Conservation (phyloP, 1,140 invertebrate genomes). For the Drosophila nikananu region DNA sequence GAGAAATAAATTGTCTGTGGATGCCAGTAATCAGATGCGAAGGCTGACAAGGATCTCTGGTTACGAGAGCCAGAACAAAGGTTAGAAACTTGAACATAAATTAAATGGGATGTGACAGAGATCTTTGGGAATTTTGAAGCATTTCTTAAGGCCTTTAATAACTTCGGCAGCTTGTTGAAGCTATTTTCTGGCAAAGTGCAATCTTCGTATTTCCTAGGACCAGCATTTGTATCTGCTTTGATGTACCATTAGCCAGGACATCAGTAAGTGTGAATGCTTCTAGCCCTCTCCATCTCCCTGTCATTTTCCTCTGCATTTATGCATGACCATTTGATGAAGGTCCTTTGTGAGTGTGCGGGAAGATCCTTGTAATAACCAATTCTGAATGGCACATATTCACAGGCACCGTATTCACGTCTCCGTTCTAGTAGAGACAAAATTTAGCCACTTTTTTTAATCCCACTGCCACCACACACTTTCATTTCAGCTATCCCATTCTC, state of each 20-base stretch:
- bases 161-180: not conserved
- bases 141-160: not conserved
- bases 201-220: not conserved
- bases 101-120: not conserved
- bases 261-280: constrained; percentile 23
- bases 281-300: not conserved
- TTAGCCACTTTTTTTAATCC: constrained; percentile 68
- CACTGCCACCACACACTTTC: constrained; percentile 26
- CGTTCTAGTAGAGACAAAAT: constrained; percentile 43
- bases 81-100: constrained; percentile 1
- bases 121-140: not conserved
- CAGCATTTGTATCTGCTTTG: constrained; percentile 18
- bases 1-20: constrained; percentile 70
- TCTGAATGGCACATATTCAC: constrained; percentile 64
- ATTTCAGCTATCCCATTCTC: constrained; percentile 15
- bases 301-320: constrained; percentile 43
- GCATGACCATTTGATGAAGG: constrained; percentile 43
- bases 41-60: constrained; percentile 20
- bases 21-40: constrained; percentile 35
- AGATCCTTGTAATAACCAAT: constrained; percentile 72
- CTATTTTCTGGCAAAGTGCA: not conserved
- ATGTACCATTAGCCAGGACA: constrained; percentile 17
- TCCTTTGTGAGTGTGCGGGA: constrained; percentile 13
- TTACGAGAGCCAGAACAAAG: not conserved
- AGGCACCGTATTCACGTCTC: constrained; percentile 8